A percentile compares a stretch with the other conserved stretches of the same genome.
Conservation (phyloP, 2,888 invertebrate species). For the Caenorhabditis sp. region DNA sequence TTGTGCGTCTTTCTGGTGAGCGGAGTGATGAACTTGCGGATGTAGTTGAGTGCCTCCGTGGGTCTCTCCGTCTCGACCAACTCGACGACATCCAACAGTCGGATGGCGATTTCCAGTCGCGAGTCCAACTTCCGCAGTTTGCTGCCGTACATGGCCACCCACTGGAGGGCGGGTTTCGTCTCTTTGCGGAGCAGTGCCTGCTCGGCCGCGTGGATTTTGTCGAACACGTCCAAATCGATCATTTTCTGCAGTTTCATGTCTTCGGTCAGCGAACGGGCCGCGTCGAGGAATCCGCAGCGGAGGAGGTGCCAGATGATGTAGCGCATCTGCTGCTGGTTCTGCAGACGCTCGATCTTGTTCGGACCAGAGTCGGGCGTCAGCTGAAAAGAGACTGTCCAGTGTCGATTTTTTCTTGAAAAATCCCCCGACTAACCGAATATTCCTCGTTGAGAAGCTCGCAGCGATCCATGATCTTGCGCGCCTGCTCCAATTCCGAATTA, state of each 20-base stretch:
- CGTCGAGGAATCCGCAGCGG: constrained; percentile 89
- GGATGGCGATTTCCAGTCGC: constrained; percentile 93
- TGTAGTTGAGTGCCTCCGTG: constrained; percentile 93
- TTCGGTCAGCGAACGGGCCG: constrained; percentile 90
- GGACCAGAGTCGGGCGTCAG: too few relatives aligned
- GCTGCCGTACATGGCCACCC: constrained; percentile 81
- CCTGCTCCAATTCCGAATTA: background rate
- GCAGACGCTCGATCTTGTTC: too few relatives aligned
- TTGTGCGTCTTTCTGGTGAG: constrained; percentile 80
- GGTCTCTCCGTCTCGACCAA: constrained; percentile 86
- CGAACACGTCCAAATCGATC: constrained; percentile 68
- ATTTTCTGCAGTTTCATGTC: constrained; percentile 71
- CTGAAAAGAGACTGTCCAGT: too few relatives aligned
- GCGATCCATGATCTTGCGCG: background rate
- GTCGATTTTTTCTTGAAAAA: too few relatives aligned
- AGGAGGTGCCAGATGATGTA: constrained; percentile 97
- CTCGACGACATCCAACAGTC: constrained; percentile 86
- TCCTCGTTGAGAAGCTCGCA: background rate
- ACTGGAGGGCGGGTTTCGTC: constrained; percentile 72
- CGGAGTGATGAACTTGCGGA: constrained; percentile 88
- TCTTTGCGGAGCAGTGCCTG: constrained; percentile 63
- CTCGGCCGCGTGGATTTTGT: constrained; percentile 37
- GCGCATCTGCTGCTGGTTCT: constrained; percentile 81
- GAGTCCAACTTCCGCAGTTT: constrained; percentile 82
- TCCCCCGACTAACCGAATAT: too few relatives aligned